Evolutionary conservation across 2,797 vertebrate species (phyloP).

Genomic region (Lepus townsendii): DNA sequence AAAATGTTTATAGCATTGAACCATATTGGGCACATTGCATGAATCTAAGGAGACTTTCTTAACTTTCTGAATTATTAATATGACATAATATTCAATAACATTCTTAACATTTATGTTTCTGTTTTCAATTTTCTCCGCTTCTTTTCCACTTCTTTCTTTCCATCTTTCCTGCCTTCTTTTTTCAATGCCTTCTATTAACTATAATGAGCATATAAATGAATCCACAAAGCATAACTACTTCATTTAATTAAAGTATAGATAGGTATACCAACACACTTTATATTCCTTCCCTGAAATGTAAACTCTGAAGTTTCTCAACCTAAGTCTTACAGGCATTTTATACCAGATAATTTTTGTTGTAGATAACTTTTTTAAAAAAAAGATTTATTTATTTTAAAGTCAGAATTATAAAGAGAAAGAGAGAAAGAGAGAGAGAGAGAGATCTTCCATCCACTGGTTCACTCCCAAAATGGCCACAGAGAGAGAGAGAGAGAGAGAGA

Average conservation of each 20-base stretch:
- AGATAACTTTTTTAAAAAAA: background rate
- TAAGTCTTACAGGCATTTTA: background rate
- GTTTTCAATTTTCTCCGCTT: background rate
- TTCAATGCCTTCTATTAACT: background rate
- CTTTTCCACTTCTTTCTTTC: background rate
- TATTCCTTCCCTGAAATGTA: background rate
- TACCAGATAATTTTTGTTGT: background rate
- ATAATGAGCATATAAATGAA: background rate
- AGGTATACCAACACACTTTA: background rate
- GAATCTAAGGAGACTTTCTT: slow-evolving; percentile 21
- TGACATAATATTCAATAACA: background rate
- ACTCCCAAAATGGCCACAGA: too few relatives aligned
- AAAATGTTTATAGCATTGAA: background rate
- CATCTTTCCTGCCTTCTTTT: background rate
- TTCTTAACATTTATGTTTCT: background rate
- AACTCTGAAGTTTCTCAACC: background rate
- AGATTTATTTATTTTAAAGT: too few relatives aligned
- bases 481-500: too few relatives aligned
- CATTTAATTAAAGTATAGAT: background rate
- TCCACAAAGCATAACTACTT: background rate
- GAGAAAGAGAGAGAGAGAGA: too few relatives aligned
- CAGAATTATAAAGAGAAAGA: too few relatives aligned
- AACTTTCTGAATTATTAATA: background rate
- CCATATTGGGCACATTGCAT: background rate
- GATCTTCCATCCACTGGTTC: too few relatives aligned